These are phyloP conservation scores for Endomychus coccineus DNA, from an alignment of 2,888 invertebrate species.

Conservation along the genomic window DNA sequence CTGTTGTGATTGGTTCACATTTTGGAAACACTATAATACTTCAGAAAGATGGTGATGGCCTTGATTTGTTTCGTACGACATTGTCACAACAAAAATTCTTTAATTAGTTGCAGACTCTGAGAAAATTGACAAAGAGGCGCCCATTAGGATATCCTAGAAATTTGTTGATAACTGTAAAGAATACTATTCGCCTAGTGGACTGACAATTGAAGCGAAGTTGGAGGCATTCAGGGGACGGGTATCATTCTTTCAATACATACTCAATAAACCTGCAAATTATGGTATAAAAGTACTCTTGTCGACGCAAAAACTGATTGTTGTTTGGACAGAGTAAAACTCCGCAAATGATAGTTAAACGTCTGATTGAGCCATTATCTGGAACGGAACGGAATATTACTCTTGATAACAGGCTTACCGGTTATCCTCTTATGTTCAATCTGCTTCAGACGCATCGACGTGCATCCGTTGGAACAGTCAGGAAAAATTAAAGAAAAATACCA, in stretches of 20 bases:
- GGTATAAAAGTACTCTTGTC: conserved; percentile 3
- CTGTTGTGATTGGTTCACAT: neutral
- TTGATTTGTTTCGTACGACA: conserved; percentile 8
- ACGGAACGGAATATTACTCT: conserved; percentile 4
- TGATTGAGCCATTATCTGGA: conserved; percentile 4
- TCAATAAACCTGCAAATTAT: conserved; percentile 5
- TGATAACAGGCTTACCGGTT: conserved; percentile 2
- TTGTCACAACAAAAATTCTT: conserved; percentile 5
- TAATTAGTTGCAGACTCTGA: neutral
- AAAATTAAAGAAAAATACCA: conserved; percentile 18
- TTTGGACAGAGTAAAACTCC: conserved; percentile 4
- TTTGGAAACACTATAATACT: neutral
- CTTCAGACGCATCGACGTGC: conserved; percentile 14
- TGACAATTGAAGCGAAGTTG: conserved; percentile 8
- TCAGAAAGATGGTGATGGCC: conserved; percentile 1
- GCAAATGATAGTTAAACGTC: conserved; percentile 6
- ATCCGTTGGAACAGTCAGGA: conserved; percentile 9
- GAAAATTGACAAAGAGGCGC: conserved; percentile 6
- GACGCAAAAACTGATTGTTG: conserved; percentile 3
- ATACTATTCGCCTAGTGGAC: conserved; percentile 2
- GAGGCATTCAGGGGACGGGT: conserved; percentile 5
- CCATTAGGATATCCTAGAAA: conserved; percentile 4
- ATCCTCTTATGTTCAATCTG: conserved; percentile 10
- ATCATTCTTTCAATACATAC: conserved; percentile 5
- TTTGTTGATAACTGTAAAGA: conserved; percentile 8